These are phyloP conservation scores for Ceriagrion tenellum DNA, from an alignment of 2,888 invertebrate species.

Conservation along the genomic window DNA sequence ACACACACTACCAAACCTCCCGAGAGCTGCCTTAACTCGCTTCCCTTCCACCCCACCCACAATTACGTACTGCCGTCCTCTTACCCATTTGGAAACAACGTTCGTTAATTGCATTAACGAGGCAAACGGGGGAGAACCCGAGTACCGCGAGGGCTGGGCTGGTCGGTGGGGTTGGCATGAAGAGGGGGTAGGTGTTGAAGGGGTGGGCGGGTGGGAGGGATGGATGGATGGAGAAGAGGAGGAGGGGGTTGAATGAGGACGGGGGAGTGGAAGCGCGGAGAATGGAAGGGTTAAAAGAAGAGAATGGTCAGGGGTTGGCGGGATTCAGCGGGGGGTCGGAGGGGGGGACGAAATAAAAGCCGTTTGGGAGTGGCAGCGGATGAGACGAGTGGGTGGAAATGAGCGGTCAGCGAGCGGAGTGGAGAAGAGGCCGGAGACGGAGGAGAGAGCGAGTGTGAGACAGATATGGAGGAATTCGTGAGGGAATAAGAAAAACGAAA, in stretches of 20 bases:
- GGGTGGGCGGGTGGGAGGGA: background rate
- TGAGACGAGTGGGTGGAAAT: background rate
- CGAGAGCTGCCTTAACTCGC: too few species aligned
- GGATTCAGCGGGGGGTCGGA: too few species aligned
- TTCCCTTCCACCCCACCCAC: background rate
- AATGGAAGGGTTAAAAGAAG: background rate
- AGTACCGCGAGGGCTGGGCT: background rate
- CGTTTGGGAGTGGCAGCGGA: background rate
- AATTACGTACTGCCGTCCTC: slow-evolving; percentile 63
- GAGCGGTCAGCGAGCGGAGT: background rate
- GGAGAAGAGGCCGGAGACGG: background rate
- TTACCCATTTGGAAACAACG: slow-evolving; percentile 67
- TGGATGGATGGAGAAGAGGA: background rate
- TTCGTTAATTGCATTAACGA: slow-evolving; percentile 67
- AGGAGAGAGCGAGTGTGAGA: background rate
- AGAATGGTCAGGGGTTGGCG: background rate
- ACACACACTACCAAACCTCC: background rate
- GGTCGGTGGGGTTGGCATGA: background rate
- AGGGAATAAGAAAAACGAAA: background rate
- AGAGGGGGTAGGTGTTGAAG: background rate
- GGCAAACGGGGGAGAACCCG: slow-evolving; percentile 46
- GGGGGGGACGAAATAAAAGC: too few species aligned
- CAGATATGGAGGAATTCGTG: background rate
- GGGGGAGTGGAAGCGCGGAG: background rate
- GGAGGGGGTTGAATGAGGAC: background rate